These are phyloP conservation scores for Stegophylla sp. DNA, from an alignment of 2,888 invertebrate species.

Conservation along the genomic window DNA sequence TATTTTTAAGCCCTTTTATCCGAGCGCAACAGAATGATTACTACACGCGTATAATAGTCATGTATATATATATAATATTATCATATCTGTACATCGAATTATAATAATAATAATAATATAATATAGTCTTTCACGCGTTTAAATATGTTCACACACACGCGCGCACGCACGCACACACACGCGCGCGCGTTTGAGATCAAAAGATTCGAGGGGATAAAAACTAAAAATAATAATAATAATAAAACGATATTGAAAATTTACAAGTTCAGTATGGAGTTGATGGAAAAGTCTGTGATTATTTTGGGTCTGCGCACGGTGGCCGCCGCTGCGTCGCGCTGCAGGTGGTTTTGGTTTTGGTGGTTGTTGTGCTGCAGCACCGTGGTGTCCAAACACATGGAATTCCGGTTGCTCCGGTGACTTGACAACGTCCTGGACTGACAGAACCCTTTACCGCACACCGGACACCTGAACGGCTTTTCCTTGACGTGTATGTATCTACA, in stretches of 20 bases:
- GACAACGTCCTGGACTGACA: conserved; percentile 94
- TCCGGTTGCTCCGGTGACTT: conserved; percentile 90
- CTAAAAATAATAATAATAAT: conserved; percentile 7
- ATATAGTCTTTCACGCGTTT: neutral
- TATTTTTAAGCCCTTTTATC: no score
- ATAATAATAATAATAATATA: neutral
- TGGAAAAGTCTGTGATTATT: conserved; percentile 51
- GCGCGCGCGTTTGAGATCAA: conserved; percentile 40
- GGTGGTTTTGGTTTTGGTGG: neutral
- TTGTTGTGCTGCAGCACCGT: conserved; percentile 18
- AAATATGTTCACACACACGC: neutral
- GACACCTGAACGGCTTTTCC: conserved; percentile 96
- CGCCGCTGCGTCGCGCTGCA: neutral
- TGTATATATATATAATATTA: no score
- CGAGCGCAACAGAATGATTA: neutral
- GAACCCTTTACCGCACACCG: conserved; percentile 95
- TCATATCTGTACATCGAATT: no score
- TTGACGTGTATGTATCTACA: conserved; percentile 94
- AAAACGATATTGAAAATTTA: neutral
- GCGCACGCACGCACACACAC: neutral
- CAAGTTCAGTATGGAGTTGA: conserved; percentile 48
- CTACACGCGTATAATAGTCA: neutral
- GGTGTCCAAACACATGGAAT: conserved; percentile 88
- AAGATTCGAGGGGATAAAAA: conserved; percentile 4
- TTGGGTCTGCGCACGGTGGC: conserved; percentile 38